A percentile compares a stretch with the other conserved stretches of the same genome.
Conservation (phyloP, 2,797 vertebrate genomes). For the Loriculus beryllinus region DNA sequence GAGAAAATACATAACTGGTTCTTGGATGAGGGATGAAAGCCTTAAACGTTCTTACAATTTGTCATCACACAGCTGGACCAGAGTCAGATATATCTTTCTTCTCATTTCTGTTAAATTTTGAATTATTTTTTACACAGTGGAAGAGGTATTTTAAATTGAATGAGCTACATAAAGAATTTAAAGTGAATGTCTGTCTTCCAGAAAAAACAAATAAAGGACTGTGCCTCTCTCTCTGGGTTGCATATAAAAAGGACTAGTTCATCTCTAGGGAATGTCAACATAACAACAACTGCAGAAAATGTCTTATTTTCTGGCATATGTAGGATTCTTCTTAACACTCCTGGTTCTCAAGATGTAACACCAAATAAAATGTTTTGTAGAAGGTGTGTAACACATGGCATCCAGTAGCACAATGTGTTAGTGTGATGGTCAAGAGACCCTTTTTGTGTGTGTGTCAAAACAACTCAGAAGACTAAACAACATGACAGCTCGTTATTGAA, state of each 20-base stretch:
- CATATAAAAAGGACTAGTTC: not conserved
- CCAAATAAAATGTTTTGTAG: not conserved
- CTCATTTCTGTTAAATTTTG: not conserved
- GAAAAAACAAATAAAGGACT: not conserved
- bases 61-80: not conserved
- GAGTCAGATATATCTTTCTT: not conserved
- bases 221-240: not conserved
- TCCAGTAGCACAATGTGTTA: not conserved
- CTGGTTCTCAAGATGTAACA: not conserved
- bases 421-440: not conserved
- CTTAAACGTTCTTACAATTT: not conserved
- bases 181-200: not conserved
- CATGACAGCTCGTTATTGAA: not conserved
- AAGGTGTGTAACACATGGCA: not conserved
- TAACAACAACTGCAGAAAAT: not conserved
- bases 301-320: not conserved
- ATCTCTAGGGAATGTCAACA: not conserved
- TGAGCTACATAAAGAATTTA: not conserved
- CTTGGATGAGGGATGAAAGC: not conserved
- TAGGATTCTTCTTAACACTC: not conserved
- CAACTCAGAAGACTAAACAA: not conserved
- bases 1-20: not conserved
- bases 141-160: not conserved
- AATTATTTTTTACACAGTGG: not conserved
- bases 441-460: not conserved